Evolutionary conservation across 2,888 invertebrate genomes (phyloP).

Genomic region (Temnothorax ravouxi): DNA sequence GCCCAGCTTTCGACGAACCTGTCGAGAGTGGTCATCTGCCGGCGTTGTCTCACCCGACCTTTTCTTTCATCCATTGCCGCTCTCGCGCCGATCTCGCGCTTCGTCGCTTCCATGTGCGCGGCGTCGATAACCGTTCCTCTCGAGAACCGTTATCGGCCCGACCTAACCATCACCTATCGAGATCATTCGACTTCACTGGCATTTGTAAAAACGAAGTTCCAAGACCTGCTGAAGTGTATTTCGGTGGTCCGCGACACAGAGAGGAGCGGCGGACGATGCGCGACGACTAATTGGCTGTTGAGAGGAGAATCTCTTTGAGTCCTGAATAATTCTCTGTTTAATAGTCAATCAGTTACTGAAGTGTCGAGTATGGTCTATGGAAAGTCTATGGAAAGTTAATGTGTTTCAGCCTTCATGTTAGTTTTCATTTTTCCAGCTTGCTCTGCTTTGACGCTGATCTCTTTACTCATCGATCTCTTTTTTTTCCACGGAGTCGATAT

Average conservation of each 20-base stretch:
- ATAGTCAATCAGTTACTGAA: slow-evolving; percentile 15
- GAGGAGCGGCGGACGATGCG: background rate
- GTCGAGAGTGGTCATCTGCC: slow-evolving; percentile 23
- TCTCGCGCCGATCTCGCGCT: slow-evolving; percentile 15
- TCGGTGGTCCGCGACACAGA: background rate
- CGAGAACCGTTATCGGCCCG: slow-evolving; percentile 81
- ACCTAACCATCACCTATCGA: slow-evolving; percentile 70
- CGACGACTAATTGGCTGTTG: background rate
- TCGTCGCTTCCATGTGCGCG: slow-evolving; percentile 40
- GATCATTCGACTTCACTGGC: slow-evolving; percentile 68
- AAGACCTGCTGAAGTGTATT: background rate
- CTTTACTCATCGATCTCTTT: background rate
- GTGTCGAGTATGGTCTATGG: background rate
- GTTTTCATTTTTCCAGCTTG: slow-evolving; percentile 12
- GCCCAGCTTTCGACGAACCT: slow-evolving; percentile 33
- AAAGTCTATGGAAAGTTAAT: slow-evolving; percentile 50
- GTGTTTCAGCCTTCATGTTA: background rate
- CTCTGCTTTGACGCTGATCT: background rate
- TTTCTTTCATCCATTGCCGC: slow-evolving; percentile 6
- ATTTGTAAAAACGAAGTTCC: slow-evolving; percentile 60
- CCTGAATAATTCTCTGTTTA: slow-evolving; percentile 21
- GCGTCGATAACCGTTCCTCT: slow-evolving; percentile 79
- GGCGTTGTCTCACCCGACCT: slow-evolving; percentile 1
- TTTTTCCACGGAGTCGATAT: background rate
- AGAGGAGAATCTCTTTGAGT: background rate